These are phyloP conservation scores for Botia almorhae DNA, from an alignment of 2,797 vertebrate genomes.

Conservation along the genomic window DNA sequence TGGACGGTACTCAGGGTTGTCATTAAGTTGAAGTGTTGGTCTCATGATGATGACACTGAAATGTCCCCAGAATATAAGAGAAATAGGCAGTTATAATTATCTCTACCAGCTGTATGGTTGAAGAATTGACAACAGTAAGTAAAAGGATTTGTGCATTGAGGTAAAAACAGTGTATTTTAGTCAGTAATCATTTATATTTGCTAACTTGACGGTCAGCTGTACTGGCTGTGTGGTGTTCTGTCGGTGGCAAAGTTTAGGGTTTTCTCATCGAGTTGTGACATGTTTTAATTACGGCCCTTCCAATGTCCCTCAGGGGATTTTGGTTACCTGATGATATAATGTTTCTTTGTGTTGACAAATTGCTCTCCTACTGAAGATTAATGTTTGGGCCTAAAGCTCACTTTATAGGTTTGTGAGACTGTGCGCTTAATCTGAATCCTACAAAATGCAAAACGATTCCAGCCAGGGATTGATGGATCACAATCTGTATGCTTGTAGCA, in stretches of 20 bases:
- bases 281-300: slow-evolving; percentile 15
- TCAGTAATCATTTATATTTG: neutral
- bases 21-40: slow-evolving; percentile 10
- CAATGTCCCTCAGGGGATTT: slow-evolving; percentile 13
- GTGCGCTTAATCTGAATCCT: neutral
- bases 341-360: slow-evolving; percentile 39
- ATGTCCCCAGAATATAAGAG: neutral
- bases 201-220: too few relatives aligned
- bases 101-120: neutral
- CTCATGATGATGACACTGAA: neutral
- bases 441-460: too few relatives aligned
- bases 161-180: neutral
- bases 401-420: slow-evolving; percentile 13
- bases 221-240: neutral
- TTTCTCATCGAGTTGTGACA: slow-evolving; percentile 38
- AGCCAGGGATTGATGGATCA: too few relatives aligned
- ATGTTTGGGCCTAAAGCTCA: slow-evolving; percentile 29
- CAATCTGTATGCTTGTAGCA: too few relatives aligned
- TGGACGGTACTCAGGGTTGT: slow-evolving; percentile 10
- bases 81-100: neutral
- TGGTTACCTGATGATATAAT: slow-evolving; percentile 21
- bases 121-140: neutral
- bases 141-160: neutral
- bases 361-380: slow-evolving; percentile 18
- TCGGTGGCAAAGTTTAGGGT: neutral